These are phyloP conservation scores for Rhinella marina DNA, from an alignment of 2,797 vertebrate species.

Conservation along the genomic window DNA sequence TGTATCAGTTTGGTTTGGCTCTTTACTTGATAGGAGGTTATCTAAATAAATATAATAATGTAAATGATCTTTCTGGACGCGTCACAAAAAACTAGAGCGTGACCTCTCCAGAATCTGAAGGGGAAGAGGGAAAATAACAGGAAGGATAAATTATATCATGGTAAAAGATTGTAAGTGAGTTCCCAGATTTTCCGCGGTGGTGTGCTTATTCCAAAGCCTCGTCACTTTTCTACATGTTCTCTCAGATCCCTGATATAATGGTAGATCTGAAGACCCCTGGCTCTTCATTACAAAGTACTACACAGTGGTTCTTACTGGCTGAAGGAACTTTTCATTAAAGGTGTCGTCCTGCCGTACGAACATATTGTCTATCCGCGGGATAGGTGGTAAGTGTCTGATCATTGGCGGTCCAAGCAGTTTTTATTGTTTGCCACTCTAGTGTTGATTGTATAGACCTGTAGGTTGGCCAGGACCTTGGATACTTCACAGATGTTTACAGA, in stretches of 20 bases:
- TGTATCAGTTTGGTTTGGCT: not conserved
- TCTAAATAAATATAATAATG: slow-evolving; percentile 14
- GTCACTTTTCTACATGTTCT: not conserved
- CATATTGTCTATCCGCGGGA: too few relatives aligned
- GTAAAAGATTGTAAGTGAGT: slow-evolving; percentile 37
- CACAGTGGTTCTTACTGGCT: not conserved
- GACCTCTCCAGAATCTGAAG: slow-evolving; percentile 31
- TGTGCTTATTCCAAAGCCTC: not conserved
- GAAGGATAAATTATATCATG: slow-evolving; percentile 53
- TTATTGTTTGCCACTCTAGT: not conserved
- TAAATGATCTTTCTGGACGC: slow-evolving; percentile 2
- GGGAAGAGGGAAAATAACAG: slow-evolving; percentile 45
- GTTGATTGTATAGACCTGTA: not conserved
- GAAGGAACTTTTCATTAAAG: not conserved
- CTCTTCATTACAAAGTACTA: too few relatives aligned
- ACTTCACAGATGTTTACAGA: slow-evolving; percentile 7
- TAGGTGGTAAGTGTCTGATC: too few relatives aligned
- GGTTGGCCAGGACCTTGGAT: not conserved
- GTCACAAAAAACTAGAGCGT: not conserved
- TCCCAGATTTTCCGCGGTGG: slow-evolving; percentile 45
- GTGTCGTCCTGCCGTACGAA: too few relatives aligned
- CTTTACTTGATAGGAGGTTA: not conserved
- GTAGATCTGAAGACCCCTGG: not conserved
- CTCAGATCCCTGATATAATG: not conserved
- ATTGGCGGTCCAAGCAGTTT: too few relatives aligned